Evolutionary conservation across 2,797 vertebrate species (phyloP), one percentile per base, ranked within the genome.

Genomic region (Anguilla megastoma): DNA sequence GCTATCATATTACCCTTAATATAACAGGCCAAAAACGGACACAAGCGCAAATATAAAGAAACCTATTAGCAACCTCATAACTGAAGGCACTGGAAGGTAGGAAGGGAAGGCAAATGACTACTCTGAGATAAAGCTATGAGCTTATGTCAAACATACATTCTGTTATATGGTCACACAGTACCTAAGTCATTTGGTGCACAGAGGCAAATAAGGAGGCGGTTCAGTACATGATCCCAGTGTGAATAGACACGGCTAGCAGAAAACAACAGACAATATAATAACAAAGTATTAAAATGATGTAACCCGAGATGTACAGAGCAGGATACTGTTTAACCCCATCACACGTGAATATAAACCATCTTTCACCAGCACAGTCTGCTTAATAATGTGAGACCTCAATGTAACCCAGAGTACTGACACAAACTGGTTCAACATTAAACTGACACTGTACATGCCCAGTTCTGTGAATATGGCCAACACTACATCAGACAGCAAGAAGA

Each of bases 1-100:
- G 89, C 88, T 86, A 90, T 86, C 82, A 88, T 27, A 69, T 83
- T 56, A 87, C 85, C 52, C 84, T 50, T 24, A 16, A 56, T 84
- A n/a, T 50, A 84, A 76, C 66, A 18, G 74, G 18, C 54, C 84
- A 63, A 58, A 66, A 84, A 79, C 86, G 9, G 52, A 24, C 54
- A 30, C 12, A 85, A 0, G 8, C 48, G 82, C 16, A 4, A 0
- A 56, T 60, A 50, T 60, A 9, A 18, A 88, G 63, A n/a, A 86
- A 52, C 21, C 24, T 1, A 16, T 82, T 33, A 74, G 27, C 21
- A 56, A n/a, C 41, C 54, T 80, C 14, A 56, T 41, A 14, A 50
- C 56, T 82, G 30, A 52, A 83, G 33, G 24, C 69, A 33, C 50
- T 27, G 8, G 27, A 79, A 8, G 27, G 3, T 54, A 86, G 18